Base-by-base conservation (phyloP, 2,113 vertebrate species). In the Potamarius usumacintae region DNA sequence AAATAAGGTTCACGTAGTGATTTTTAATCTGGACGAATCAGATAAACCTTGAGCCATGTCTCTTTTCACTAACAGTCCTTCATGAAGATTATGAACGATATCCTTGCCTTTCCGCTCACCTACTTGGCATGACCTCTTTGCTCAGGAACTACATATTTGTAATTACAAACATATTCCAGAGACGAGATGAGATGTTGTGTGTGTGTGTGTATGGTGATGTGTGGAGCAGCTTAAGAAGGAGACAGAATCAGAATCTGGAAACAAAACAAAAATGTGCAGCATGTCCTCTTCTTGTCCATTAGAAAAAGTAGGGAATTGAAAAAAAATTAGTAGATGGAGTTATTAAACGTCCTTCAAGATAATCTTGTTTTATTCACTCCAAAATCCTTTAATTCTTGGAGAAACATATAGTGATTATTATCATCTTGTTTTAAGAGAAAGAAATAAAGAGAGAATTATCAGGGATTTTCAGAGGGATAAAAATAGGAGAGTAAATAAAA, bases 101-200 rank as follows among this genome's bases (percentile, higher is more conserved):
- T 69, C 18, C 14, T 57, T 81, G 42, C 12, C 17, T 22, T 76
- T 50, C 53, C 50, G 17, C 25, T 27, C 34, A 48, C 67, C 80
- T 76, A 42, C 80, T 83, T 83, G 62, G 80, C 81, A 78, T 78
- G 57, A 63, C 60, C 55, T 83, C 9, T 14, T 74, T 83, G 50
- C 30, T 78, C 50, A 81, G 53, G 81, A 48, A 83, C 83, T 78
- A 42, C 42, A 42, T 42, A 14, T 83, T 87, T 60, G 78, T 80
- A 60, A 79, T 22, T 86, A 85, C 74, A 88, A 88, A 86, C 80
- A 82, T 55, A 87, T 88, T 91, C 79, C 85, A 30, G 74, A 84
- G 83, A 30, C 7, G 48, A 48, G 58, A 65, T 57, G 82, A 86
- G 82, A 82, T 48, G 53, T 30, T 15, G 60, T 34, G n/a, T 65